These are phyloP conservation scores for Eubasilissa splendida DNA, from an alignment of 2,888 invertebrate species.

Conservation along the genomic window DNA sequence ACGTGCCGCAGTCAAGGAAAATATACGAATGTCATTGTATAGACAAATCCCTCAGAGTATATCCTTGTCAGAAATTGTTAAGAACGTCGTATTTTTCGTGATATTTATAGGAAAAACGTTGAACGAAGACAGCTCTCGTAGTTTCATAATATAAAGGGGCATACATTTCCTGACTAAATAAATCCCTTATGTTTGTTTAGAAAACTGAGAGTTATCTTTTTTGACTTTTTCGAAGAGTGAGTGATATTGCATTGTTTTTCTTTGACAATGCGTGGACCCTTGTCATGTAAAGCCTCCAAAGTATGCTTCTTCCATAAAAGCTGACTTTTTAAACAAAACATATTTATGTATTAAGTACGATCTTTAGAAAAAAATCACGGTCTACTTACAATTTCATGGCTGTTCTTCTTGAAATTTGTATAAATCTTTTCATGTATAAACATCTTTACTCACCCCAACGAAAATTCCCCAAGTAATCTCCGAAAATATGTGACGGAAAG, in stretches of 20 bases:
- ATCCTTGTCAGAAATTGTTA: slow-evolving; percentile 10
- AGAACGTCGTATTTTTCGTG: not conserved
- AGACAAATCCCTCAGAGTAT: slow-evolving; percentile 5
- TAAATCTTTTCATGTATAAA: no score
- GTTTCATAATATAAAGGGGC: slow-evolving; percentile 5
- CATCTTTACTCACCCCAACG: no score
- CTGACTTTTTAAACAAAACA: no score
- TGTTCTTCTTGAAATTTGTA: no score
- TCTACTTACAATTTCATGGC: no score
- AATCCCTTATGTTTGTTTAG: slow-evolving; percentile 10
- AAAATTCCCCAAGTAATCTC: no score
- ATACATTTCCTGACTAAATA: not conserved
- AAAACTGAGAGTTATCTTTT: not conserved
- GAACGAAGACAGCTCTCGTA: not conserved
- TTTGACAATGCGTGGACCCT: slow-evolving; percentile 7
- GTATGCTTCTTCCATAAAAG: no score
- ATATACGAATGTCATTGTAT: not conserved
- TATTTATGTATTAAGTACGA: no score
- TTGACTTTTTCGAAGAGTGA: not conserved
- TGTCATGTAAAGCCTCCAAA: not conserved
- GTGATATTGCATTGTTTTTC: not conserved
- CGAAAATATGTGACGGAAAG: no score
- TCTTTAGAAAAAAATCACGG: no score
- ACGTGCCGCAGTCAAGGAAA: not conserved
- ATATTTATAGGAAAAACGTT: slow-evolving; percentile 22